phyloP scores from a whole-genome alignment of 2,113 vertebrate species.

The Greenwoodochromis staneri region DNA sequence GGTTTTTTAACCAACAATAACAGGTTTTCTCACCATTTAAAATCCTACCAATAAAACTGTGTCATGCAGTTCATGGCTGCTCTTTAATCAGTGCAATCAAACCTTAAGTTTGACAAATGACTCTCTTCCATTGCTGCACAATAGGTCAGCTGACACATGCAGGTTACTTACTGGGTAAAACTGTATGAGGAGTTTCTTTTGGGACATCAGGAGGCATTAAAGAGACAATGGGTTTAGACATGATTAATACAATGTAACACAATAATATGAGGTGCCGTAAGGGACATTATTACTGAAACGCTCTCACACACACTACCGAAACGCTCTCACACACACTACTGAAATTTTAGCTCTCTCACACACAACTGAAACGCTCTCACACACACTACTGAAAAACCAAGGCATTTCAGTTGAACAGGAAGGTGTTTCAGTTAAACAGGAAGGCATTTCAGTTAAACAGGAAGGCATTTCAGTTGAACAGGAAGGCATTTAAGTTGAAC shows the following conservation, averaged over 20 bases:
- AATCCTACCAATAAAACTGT: neutral
- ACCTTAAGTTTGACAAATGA: neutral
- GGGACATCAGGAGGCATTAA: neutral
- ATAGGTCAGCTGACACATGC: neutral
- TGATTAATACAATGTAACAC: neutral
- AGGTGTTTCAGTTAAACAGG: too few relatives aligned
- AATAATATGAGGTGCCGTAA: neutral
- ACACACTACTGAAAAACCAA: neutral
- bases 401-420: too few relatives aligned
- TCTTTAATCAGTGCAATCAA: neutral
- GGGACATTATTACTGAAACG: neutral
- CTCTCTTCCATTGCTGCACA: neutral
- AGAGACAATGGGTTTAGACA: neutral
- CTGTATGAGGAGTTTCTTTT: slow-evolving; percentile 65
- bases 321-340: too few relatives aligned
- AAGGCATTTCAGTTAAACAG: too few relatives aligned
- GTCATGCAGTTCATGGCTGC: neutral
- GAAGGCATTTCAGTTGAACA: rapidly evolving
- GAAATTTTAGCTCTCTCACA: neutral
- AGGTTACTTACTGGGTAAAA: slow-evolving; percentile 66
- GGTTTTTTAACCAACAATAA: neutral
- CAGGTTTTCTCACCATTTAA: neutral
- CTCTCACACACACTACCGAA: neutral
- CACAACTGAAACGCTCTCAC: neutral
- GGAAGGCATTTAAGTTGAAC: rapidly evolving